Evolutionary conservation across 2,797 vertebrate species (phyloP).

Genomic region (Anguilla megastoma): DNA sequence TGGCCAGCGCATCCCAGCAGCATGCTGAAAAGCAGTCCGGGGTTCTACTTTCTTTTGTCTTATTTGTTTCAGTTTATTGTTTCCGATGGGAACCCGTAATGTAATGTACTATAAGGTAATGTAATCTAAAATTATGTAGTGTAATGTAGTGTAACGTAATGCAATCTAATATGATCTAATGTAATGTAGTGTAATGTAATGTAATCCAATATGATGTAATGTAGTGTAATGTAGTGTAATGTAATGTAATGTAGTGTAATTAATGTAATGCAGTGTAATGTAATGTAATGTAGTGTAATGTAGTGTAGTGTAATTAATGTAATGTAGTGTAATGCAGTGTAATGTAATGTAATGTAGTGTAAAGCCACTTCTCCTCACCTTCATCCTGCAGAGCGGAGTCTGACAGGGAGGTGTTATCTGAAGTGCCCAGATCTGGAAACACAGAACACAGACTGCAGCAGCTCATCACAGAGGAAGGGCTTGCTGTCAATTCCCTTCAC

Average conservation of each 20-base stretch:
- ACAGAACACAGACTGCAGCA: conserved; percentile 37
- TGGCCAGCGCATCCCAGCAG: no score
- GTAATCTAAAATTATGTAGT: no score
- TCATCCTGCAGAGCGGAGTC: conserved; percentile 81
- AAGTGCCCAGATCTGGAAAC: conserved; percentile 67
- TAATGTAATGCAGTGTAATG: no score
- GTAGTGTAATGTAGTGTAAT: no score
- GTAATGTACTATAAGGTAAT: no score
- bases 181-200: not conserved
- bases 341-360: not conserved
- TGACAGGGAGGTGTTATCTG: conserved; percentile 85
- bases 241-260: no score
- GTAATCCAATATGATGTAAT: no score
- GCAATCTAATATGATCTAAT: not conserved
- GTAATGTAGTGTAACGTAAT: not conserved
- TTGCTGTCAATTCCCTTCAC: not conserved
- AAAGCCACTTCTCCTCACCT: conserved; percentile 68
- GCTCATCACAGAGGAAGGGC: not conserved
- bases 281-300: not conserved
- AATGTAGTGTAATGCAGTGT: not conserved
- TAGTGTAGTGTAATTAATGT: not conserved
- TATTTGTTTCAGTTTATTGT: no score
- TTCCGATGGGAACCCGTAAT: no score
- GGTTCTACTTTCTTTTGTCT: no score
- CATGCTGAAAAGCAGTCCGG: no score